phyloP scores from a whole-genome alignment of 2,888 invertebrate genomes.

The Cephus spinipes region DNA sequence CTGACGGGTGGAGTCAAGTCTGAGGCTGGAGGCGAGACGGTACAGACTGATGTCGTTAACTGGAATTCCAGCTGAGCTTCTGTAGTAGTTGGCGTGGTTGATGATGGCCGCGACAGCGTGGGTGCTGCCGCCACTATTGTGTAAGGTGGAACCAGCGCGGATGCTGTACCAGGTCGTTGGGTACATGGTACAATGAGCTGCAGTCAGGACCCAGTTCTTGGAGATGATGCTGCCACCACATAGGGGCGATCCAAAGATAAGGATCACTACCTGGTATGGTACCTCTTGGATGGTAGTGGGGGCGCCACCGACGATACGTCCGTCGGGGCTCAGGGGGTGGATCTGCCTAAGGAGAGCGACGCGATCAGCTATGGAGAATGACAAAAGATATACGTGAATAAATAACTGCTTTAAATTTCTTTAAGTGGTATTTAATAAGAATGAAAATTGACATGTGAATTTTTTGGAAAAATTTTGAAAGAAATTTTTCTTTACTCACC shows the following conservation, averaged over 20 bases:
- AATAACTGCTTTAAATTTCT: too few relatives aligned
- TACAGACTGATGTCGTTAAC: conserved; percentile 70
- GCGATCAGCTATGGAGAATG: not conserved
- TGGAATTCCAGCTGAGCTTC: conserved; percentile 48
- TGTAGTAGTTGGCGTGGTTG: conserved; percentile 69
- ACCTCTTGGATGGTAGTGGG: conserved; percentile 65
- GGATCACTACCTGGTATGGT: conserved; percentile 68
- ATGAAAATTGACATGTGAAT: too few relatives aligned
- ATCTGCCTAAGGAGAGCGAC: not conserved
- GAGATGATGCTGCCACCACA: conserved; percentile 72
- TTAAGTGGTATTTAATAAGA: too few relatives aligned
- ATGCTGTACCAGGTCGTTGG: conserved; percentile 57
- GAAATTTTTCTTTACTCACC: conserved; percentile 9
- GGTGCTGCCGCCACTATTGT: conserved; percentile 67
- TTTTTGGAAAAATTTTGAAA: too few relatives aligned
- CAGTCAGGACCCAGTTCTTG: conserved; percentile 68
- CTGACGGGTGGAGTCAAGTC: conserved; percentile 66
- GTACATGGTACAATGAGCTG: conserved; percentile 69
- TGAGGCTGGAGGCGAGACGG: conserved; percentile 66
- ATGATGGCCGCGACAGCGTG: conserved; percentile 68
- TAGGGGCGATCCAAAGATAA: conserved; percentile 63
- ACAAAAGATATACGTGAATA: too few relatives aligned
- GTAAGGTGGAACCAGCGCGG: conserved; percentile 70
- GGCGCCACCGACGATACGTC: conserved; percentile 68
- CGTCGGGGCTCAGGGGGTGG: conserved; percentile 19